These are phyloP conservation scores for Myanophis thanlyinensis DNA, from an alignment of 2,113 vertebrate genomes.

Conservation along the genomic window DNA sequence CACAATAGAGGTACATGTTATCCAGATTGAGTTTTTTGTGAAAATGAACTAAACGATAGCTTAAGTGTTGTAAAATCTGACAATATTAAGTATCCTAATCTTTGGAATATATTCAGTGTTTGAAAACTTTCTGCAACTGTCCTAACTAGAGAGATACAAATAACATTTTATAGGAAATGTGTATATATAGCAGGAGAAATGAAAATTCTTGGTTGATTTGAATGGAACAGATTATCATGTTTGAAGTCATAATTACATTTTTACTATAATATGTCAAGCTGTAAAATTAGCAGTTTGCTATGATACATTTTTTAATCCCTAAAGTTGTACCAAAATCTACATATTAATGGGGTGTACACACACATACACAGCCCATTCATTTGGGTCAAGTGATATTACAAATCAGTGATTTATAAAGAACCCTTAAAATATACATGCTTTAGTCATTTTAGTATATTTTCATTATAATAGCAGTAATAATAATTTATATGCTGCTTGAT, in stretches of 20 bases:
- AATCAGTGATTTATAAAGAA: neutral
- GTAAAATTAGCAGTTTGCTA: neutral
- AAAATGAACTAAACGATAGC: neutral
- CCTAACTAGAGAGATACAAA: neutral
- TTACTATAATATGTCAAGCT: neutral
- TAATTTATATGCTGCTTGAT: neutral
- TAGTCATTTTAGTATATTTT: neutral
- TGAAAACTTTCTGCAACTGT: neutral
- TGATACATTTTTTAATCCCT: neutral
- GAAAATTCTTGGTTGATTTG: neutral
- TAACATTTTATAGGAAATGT: neutral
- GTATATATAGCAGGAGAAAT: neutral
- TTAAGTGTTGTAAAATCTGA: neutral
- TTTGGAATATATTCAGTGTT: neutral
- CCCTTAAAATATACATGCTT: neutral
- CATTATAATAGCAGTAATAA: neutral
- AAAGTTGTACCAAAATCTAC: neutral
- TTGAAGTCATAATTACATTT: neutral
- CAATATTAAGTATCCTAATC: neutral
- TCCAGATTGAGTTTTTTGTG: slow-evolving; percentile 18
- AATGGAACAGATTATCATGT: neutral
- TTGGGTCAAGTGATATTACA: neutral
- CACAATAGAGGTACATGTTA: slow-evolving; percentile 90
- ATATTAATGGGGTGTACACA: neutral
- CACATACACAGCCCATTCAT: neutral